Conservation (phyloP, 2,113 vertebrate genomes). For the Pseudopipra pipra region DNA sequence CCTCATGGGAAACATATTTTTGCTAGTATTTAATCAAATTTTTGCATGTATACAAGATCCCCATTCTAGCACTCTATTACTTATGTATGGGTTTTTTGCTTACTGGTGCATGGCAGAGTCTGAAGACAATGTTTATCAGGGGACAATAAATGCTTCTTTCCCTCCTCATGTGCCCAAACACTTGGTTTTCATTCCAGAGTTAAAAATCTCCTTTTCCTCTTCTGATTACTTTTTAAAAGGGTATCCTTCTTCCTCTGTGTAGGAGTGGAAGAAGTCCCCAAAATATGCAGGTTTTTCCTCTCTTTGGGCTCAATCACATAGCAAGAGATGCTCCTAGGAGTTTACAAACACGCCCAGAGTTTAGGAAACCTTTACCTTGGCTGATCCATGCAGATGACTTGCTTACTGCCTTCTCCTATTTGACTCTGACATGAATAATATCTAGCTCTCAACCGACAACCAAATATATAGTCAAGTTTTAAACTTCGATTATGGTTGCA, state of each 20-base stretch:
- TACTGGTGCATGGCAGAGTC: background rate
- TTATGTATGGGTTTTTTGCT: background rate
- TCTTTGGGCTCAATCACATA: background rate
- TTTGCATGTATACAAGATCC: background rate
- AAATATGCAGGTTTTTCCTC: background rate
- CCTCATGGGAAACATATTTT: background rate
- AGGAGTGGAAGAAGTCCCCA: background rate
- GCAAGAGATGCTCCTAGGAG: background rate
- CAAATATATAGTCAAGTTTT: background rate
- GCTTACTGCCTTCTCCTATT: background rate
- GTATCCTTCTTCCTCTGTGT: background rate
- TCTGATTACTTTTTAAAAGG: background rate
- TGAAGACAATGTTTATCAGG: background rate
- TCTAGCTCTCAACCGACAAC: background rate
- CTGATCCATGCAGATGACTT: background rate
- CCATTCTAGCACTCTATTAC: background rate
- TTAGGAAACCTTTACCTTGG: background rate
- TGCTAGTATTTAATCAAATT: background rate
- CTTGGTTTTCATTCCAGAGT: background rate
- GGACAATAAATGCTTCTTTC: background rate
- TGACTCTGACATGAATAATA: background rate
- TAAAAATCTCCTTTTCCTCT: background rate
- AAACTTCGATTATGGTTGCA: background rate
- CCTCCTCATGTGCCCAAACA: background rate
- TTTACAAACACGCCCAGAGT: background rate